Percentiles rank a stretch among this genome's conserved stretches.
These are phyloP conservation scores for Spisula solida DNA, from an alignment of 2,888 invertebrate species.

Conservation along the genomic window DNA sequence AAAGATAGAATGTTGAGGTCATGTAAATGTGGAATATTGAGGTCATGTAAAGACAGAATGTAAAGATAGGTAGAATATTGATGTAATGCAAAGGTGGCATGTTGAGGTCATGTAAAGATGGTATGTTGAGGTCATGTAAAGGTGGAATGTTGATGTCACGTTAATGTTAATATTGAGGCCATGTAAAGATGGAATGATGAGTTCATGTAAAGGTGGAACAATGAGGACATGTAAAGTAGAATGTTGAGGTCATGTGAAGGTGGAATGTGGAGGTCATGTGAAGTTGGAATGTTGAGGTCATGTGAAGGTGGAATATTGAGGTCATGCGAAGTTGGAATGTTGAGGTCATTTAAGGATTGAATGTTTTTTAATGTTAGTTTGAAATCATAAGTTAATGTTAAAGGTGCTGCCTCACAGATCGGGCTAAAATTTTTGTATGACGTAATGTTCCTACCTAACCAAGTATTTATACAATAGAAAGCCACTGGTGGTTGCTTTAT, in stretches of 20 bases:
- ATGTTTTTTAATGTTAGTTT: neutral
- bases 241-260: neutral
- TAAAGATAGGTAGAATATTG: neutral
- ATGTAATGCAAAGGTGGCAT: neutral
- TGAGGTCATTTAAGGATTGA: neutral
- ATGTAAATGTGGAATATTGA: neutral
- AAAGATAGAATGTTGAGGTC: neutral
- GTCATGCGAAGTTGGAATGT: neutral
- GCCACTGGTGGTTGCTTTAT: no score
- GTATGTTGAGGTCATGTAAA: no score
- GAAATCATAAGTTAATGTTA: neutral
- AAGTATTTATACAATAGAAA: no score
- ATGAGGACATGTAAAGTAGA: neutral
- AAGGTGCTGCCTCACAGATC: no score
- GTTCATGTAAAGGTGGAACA: neutral
- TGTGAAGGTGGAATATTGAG: neutral
- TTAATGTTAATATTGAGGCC: neutral
- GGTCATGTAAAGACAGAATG: neutral
- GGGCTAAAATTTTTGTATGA: no score
- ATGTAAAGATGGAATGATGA: neutral
- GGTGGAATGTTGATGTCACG: neutral
- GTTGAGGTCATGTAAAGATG: neutral
- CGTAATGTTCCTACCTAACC: no score
- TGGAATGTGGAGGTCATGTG: neutral
- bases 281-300: neutral